A percentile compares a stretch with the other conserved stretches of the same genome.
Evolutionary conservation across 2,888 invertebrate genomes (phyloP).

Genomic region (Mellilla xanthometata): DNA sequence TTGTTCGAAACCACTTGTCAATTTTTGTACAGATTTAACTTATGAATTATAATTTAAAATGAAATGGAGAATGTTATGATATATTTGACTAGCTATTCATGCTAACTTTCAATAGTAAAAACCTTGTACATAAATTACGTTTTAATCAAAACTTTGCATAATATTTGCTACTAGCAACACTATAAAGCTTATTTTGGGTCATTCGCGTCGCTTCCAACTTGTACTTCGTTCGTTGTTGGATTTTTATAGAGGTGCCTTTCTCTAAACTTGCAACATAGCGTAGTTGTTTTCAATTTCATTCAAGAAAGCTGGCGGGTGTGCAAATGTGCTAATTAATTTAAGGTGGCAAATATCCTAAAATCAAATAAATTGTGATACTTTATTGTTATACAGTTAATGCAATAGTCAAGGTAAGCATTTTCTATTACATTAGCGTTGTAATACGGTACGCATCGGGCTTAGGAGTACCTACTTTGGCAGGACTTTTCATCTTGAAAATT

Average conservation of each 20-base stretch:
- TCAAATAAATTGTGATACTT: conserved; percentile 51
- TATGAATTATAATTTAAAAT: too few relatives aligned
- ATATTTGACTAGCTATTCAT: too few relatives aligned
- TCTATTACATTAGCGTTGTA: conserved; percentile 49
- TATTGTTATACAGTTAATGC: conserved; percentile 66
- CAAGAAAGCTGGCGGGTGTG: conserved; percentile 83
- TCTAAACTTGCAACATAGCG: conserved; percentile 81
- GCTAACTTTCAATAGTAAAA: too few relatives aligned
- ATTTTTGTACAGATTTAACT: conserved; percentile 9
- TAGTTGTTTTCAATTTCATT: conserved; percentile 75
- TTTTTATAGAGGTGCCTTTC: conserved; percentile 81
- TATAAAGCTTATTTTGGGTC: conserved; percentile 82
- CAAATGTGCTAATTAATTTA: conserved; percentile 64
- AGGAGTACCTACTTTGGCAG: conserved; percentile 54
- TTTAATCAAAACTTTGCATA: too few relatives aligned
- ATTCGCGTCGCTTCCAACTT: conserved; percentile 76
- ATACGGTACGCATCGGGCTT: conserved; percentile 47
- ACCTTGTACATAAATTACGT: too few relatives aligned
- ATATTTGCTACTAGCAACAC: conserved; percentile 67
- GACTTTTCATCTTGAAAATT: conserved; percentile 83
- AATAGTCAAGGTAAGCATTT: conserved; percentile 76
- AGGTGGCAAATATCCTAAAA: conserved; percentile 56
- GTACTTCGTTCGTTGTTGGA: conserved; percentile 70
- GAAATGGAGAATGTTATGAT: too few relatives aligned
- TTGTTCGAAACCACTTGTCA: conserved; percentile 29